phyloP scores from a whole-genome alignment of 2,113 vertebrate genomes.

The Connochaetes taurinus region DNA sequence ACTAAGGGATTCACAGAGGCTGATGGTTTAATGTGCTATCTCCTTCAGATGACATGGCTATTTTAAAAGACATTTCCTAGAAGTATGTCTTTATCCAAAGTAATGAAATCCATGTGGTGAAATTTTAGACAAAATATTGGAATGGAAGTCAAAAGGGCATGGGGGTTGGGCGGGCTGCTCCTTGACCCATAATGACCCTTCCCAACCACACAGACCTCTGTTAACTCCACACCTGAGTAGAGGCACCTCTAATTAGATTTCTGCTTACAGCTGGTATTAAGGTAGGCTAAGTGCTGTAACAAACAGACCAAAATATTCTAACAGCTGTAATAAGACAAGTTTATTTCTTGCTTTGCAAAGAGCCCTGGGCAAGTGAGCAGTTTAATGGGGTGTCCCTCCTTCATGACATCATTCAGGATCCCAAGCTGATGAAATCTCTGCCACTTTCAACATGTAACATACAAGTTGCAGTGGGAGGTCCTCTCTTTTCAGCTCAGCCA shows the following conservation, averaged over 20 bases:
- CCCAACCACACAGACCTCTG: neutral
- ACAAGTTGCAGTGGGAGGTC: neutral
- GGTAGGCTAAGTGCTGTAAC: neutral
- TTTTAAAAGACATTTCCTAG: neutral
- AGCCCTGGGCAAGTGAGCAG: neutral
- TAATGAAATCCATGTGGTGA: neutral
- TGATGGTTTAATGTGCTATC: neutral
- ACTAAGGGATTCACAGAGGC: neutral
- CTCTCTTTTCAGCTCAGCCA: neutral
- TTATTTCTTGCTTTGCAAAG: neutral
- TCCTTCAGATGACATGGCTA: neutral
- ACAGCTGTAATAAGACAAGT: neutral
- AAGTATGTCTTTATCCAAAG: neutral
- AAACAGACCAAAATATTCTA: neutral
- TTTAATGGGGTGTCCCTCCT: neutral
- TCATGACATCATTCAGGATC: neutral
- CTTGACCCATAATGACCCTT: neutral
- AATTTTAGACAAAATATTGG: neutral
- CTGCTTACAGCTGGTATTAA: neutral
- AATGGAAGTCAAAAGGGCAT: neutral
- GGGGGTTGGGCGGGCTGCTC: neutral
- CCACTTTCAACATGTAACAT: neutral
- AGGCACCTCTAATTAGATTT: neutral
- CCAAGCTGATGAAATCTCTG: neutral
- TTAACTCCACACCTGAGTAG: neutral